phyloP scores from a whole-genome alignment of 2,888 invertebrate species.

The Auanema sp. region DNA sequence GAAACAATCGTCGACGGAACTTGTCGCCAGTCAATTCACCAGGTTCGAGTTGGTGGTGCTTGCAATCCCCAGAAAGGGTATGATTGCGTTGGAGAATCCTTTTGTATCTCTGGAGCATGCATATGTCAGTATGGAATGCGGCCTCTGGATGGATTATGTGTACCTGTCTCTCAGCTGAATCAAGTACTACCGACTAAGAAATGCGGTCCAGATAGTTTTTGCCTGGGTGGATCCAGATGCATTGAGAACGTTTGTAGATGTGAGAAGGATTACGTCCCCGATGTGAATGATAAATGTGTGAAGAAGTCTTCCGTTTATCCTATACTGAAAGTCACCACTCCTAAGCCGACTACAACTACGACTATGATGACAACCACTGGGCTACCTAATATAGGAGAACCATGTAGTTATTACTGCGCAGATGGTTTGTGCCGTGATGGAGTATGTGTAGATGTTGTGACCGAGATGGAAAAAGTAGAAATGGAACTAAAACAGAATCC shows the following conservation, averaged over 20 bases:
- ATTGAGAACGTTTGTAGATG: constrained; percentile 51
- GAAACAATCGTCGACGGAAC: constrained; percentile 57
- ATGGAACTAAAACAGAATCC: constrained; percentile 32
- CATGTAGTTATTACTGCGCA: constrained; percentile 27
- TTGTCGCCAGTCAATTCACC: constrained; percentile 51
- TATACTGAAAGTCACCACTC: constrained; percentile 10
- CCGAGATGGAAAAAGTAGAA: constrained; percentile 36
- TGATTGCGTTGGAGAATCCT: constrained; percentile 55
- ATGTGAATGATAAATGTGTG: constrained; percentile 53
- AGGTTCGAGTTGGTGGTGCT: constrained; percentile 46
- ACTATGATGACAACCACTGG: constrained; percentile 11
- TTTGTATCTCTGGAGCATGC: constrained; percentile 51
- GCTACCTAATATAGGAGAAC: constrained; percentile 28
- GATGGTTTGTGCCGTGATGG: constrained; percentile 34
- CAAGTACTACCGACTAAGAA: constrained; percentile 47
- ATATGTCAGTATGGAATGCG: constrained; percentile 50
- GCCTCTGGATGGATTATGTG: constrained; percentile 51
- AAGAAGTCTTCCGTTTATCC: constrained; percentile 30
- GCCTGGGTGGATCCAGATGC: constrained; percentile 45
- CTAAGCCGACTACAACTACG: constrained; percentile 16
- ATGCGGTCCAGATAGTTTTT: constrained; percentile 39
- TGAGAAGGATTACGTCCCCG: constrained; percentile 32
- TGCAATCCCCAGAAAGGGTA: constrained; percentile 58
- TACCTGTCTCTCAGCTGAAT: constrained; percentile 32
- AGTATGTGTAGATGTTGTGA: constrained; percentile 33